phyloP scores from a whole-genome alignment of 2,113 vertebrate species.

The Chloropsis cyanopogon region DNA sequence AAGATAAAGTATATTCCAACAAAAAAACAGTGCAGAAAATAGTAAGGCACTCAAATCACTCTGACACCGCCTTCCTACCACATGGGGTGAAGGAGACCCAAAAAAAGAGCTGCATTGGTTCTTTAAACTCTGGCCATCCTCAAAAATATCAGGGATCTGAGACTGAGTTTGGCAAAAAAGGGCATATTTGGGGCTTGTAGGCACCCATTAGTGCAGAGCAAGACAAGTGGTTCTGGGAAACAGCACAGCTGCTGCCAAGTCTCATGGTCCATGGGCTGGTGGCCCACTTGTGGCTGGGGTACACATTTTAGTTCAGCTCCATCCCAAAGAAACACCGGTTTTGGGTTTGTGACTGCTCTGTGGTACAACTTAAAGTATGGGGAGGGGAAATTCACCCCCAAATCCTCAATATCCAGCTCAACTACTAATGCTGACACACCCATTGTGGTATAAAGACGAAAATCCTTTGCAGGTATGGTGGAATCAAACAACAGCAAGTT shows the following conservation, averaged over 20 bases:
- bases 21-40: neutral
- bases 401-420: neutral
- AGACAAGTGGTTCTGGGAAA: neutral
- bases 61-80: neutral
- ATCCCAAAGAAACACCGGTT: neutral
- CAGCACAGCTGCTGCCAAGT: accelerated
- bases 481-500: neutral
- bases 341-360: neutral
- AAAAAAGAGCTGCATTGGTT: neutral
- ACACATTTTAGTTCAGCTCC: neutral
- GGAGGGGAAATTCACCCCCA: neutral
- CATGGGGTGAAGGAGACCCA: neutral
- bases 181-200: neutral
- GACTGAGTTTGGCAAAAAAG: neutral
- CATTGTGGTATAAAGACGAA: neutral
- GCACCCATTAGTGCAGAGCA: neutral
- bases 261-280: neutral
- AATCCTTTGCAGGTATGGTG: neutral
- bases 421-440: accelerated
- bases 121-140: neutral
- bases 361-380: neutral
- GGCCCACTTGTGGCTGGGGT: neutral
- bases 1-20: neutral
- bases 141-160: neutral
- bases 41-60: neutral